Percentiles rank a stretch among this genome's conserved stretches.
phyloP scores from a whole-genome alignment of 2,113 vertebrate genomes.

The Cisticola juncidis region DNA sequence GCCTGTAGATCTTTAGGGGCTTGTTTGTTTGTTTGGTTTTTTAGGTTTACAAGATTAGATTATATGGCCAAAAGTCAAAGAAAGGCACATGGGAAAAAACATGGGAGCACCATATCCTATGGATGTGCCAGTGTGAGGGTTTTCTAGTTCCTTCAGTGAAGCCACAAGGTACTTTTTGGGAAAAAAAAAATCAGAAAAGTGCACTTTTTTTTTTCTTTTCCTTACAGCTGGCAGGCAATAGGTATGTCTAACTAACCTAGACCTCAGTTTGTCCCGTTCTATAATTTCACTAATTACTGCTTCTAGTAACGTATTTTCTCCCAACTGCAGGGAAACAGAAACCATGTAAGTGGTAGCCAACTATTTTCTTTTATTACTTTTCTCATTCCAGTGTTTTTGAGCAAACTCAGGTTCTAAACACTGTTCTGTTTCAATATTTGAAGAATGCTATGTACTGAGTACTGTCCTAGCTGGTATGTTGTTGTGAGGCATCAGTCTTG shows the following conservation, averaged over 20 bases:
- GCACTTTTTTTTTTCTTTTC: not conserved
- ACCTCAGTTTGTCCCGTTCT: not conserved
- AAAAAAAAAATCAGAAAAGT: not conserved
- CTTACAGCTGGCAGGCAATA: not conserved
- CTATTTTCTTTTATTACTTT: constrained; percentile 12
- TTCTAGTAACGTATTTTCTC: constrained; percentile 19
- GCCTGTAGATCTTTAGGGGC: not conserved
- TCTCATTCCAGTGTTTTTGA: constrained; percentile 41
- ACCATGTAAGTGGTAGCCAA: not conserved
- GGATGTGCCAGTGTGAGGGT: constrained; percentile 5
- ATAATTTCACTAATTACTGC: constrained; percentile 44
- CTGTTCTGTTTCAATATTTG: constrained; percentile 41
- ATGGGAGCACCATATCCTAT: not conserved
- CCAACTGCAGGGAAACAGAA: not conserved
- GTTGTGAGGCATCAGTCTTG: not conserved
- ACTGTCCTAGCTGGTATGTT: not conserved
- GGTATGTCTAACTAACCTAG: not conserved
- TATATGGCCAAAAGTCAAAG: constrained; percentile 56
- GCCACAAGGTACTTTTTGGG: not conserved
- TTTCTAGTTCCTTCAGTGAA: constrained; percentile 30
- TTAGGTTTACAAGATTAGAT: constrained; percentile 25
- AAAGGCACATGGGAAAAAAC: constrained; percentile 8
- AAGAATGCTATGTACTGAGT: constrained; percentile 1
- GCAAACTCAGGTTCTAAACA: not conserved
- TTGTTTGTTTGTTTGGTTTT: not conserved